These are phyloP conservation scores for Liparis tanakae DNA, from an alignment of 2,797 vertebrate species.

Conservation along the genomic window DNA sequence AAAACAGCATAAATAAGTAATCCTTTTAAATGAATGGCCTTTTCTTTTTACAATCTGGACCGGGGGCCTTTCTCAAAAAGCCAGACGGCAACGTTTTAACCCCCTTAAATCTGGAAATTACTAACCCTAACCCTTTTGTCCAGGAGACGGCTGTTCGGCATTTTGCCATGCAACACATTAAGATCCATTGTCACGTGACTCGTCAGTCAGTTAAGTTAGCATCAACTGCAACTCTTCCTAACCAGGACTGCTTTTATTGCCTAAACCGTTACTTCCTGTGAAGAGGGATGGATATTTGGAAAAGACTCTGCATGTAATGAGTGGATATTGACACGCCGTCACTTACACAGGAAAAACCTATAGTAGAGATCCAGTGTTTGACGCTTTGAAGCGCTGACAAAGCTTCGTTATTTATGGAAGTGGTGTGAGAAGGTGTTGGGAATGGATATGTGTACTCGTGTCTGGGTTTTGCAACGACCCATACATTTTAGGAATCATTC, in stretches of 20 bases:
- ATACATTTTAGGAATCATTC: background rate
- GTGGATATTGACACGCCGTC: background rate
- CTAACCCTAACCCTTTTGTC: no score
- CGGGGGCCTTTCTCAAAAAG: conserved; percentile 13
- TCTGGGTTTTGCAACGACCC: background rate
- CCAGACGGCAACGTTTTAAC: conserved; percentile 4
- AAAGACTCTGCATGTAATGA: background rate
- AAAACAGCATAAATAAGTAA: conserved; percentile 50
- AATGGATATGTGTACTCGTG: background rate
- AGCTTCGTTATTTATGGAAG: no score
- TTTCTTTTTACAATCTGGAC: conserved; percentile 44
- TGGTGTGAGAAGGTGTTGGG: background rate
- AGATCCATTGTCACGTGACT: background rate
- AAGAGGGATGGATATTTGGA: background rate
- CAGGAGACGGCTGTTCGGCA: no score
- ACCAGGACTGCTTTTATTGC: background rate
- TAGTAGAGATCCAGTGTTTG: background rate
- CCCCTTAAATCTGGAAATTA: background rate
- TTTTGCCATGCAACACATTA: background rate
- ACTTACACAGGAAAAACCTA: background rate
- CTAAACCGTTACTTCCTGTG: background rate
- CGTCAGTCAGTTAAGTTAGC: background rate
- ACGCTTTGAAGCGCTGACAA: background rate
- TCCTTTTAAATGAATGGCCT: conserved; percentile 36
- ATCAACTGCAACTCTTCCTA: background rate